These are phyloP conservation scores for Nymphalis io DNA, from an alignment of 1,140 invertebrate genomes.

Conservation along the genomic window DNA sequence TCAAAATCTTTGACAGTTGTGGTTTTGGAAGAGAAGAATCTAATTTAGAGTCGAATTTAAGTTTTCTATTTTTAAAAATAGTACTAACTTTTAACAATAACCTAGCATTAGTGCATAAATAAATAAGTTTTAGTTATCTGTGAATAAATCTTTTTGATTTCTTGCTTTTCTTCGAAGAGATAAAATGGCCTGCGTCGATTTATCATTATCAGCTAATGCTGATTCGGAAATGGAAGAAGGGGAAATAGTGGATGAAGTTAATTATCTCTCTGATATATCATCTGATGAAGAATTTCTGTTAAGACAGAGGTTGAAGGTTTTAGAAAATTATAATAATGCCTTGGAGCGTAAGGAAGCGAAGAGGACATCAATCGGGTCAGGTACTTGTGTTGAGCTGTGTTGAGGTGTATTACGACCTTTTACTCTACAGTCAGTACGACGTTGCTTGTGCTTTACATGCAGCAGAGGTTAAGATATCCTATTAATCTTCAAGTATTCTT, in stretches of 20 bases:
- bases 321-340: conserved; percentile 73
- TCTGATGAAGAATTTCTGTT: conserved; percentile 73
- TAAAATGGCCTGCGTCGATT: conserved; percentile 57
- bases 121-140: background rate
- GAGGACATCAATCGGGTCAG: conserved; percentile 47
- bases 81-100: too few species aligned
- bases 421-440: background rate
- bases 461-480: too few species aligned
- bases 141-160: background rate
- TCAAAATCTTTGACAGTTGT: background rate
- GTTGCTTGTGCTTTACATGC: too few species aligned
- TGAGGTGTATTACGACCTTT: background rate
- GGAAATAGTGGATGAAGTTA: conserved; percentile 70
- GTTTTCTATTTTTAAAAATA: background rate
- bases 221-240: conserved; percentile 75
- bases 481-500: too few species aligned
- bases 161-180: background rate
- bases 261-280: conserved; percentile 70
- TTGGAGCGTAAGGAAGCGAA: conserved; percentile 72
- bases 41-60: background rate
- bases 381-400: conserved; percentile 34
- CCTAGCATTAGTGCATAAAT: too few species aligned
- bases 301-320: conserved; percentile 65
- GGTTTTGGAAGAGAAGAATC: background rate
- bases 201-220: conserved; percentile 46